These are phyloP conservation scores for Heloderma charlesbogerti DNA, from an alignment of 2,113 vertebrate species.

Conservation along the genomic window DNA sequence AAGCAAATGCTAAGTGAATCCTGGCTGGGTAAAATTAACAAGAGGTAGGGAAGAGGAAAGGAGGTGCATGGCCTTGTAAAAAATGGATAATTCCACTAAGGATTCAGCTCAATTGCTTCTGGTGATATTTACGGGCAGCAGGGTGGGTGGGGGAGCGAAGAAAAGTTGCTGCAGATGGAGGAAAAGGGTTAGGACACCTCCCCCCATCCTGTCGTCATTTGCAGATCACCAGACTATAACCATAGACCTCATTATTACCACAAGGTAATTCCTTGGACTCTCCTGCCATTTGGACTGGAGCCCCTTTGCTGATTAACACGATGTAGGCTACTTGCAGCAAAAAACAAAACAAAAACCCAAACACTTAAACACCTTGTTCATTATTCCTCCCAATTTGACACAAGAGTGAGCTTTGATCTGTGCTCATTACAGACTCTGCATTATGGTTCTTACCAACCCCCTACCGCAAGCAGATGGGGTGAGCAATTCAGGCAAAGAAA, in stretches of 20 bases:
- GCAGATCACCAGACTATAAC: neutral
- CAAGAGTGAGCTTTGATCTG: neutral
- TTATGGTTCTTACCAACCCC: neutral
- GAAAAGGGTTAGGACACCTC: neutral
- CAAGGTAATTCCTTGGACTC: accelerated
- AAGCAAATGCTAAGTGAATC: conserved; percentile 87
- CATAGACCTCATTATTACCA: neutral
- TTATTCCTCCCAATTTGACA: neutral
- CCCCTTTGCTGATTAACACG: neutral
- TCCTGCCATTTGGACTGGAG: neutral
- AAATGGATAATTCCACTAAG: conserved; percentile 63
- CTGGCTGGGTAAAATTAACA: conserved; percentile 84
- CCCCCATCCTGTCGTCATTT: neutral
- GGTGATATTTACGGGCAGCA: conserved; percentile 55
- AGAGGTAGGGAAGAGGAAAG: conserved; percentile 20
- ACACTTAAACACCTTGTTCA: neutral
- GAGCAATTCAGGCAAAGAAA: neutral
- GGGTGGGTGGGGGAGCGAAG: neutral
- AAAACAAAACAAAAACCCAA: no score
- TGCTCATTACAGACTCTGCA: neutral
- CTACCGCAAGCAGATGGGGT: neutral
- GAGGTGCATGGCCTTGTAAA: conserved; percentile 45
- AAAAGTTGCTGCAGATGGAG: neutral
- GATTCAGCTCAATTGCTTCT: conserved; percentile 55
- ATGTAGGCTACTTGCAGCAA: conserved; percentile 17